Evolutionary conservation across 2,888 invertebrate species (phyloP).

Genomic region (Coelinius sp.): DNA sequence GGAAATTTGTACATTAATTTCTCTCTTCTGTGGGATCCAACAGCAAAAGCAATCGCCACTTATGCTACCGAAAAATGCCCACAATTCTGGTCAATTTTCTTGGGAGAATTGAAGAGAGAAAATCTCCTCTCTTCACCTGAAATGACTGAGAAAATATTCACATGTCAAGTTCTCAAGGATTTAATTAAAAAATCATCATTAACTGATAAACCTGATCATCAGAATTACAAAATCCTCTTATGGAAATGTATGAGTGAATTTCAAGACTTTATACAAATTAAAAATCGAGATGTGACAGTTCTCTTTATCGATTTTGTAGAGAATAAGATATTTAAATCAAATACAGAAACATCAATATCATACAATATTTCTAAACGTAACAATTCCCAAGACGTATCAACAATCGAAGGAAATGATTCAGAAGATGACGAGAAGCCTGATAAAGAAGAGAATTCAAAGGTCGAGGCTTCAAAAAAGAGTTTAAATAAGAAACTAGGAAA

Average conservation of each 20-base stretch:
- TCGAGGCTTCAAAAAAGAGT: constrained; percentile 40
- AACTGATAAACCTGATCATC: constrained; percentile 78
- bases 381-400: constrained; percentile 26
- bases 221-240: constrained; percentile 84
- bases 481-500: constrained; percentile 37
- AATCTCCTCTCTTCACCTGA: constrained; percentile 71
- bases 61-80: constrained; percentile 75
- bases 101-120: constrained; percentile 73
- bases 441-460: constrained; percentile 48
- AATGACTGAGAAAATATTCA: constrained; percentile 57
- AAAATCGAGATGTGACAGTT: constrained; percentile 84
- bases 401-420: constrained; percentile 22
- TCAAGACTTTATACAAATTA: constrained; percentile 83
- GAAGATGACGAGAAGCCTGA: constrained; percentile 23
- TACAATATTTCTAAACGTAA: constrained; percentile 72
- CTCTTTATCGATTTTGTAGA: constrained; percentile 87
- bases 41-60: constrained; percentile 81
- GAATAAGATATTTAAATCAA: constrained; percentile 76
- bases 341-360: constrained; percentile 74
- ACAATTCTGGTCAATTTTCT: constrained; percentile 83
- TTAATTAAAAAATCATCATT: constrained; percentile 58
- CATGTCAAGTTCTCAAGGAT: constrained; percentile 54
- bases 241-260: constrained; percentile 85
- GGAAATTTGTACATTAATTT: constrained; percentile 90
- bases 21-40: constrained; percentile 89